Conservation (phyloP, 2,888 invertebrate species). For the Bhutanitis thaidina region DNA sequence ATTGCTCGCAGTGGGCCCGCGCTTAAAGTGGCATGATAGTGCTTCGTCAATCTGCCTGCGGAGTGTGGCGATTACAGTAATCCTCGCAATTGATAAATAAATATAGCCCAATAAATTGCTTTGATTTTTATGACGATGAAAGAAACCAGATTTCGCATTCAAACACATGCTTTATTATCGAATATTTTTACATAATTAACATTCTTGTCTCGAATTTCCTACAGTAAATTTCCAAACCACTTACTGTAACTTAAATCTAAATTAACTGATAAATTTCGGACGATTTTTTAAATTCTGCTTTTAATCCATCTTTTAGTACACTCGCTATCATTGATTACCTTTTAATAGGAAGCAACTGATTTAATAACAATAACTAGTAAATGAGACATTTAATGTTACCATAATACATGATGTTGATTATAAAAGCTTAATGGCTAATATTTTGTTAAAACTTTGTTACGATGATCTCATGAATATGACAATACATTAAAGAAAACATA, state of each 20-base stretch:
- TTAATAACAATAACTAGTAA: background rate
- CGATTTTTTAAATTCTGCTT: constrained; percentile 46
- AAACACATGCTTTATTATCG: constrained; percentile 71
- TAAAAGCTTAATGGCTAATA: constrained; percentile 1
- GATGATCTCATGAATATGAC: too few relatives aligned
- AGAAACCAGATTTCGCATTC: constrained; percentile 47
- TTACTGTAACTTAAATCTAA: constrained; percentile 62
- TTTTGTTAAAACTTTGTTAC: background rate
- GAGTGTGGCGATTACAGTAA: too few relatives aligned
- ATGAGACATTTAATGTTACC: background rate
- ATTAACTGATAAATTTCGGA: constrained; percentile 61
- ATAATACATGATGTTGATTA: constrained; percentile 1
- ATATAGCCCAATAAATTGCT: too few relatives aligned
- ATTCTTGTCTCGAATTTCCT: constrained; percentile 60
- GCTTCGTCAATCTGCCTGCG: too few relatives aligned
- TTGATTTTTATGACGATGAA: constrained; percentile 9
- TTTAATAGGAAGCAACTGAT: background rate
- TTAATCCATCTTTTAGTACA: constrained; percentile 6
- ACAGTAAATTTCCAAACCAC: constrained; percentile 70
- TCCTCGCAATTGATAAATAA: too few relatives aligned
- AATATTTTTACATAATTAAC: constrained; percentile 61
- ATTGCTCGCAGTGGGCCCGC: too few relatives aligned
- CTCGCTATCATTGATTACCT: background rate
- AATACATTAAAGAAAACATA: background rate
- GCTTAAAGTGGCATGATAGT: too few relatives aligned